Base-by-base conservation (phyloP, 2,888 invertebrate species). In the Halocaridina rubra region DNA sequence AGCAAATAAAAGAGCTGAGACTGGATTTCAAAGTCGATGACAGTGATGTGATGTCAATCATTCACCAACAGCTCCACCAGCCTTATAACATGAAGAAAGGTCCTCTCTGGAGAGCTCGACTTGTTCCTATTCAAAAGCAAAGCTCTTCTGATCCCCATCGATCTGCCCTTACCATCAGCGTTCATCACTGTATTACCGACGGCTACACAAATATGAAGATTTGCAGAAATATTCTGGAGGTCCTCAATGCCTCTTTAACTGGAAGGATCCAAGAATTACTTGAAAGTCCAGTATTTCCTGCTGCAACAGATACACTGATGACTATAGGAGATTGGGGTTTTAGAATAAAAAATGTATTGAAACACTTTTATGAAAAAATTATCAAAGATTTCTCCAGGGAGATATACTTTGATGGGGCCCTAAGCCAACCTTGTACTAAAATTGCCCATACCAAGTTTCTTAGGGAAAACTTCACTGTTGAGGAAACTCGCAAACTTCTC, bases 121-220 rank as follows among this genome's bases (percentile, higher is more conserved):
- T 71, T n/a, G 61, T 32, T 19, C 33, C 29, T 13, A n/a, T n/a
- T n/a, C n/a, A n/a, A n/a, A n/a, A n/a, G n/a, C n/a, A n/a, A n/a
- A n/a, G n/a, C n/a, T n/a, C n/a, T 46, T 57, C 57, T 53, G 39
- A 79, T 22, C 32, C 39, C 27, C 57, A 72, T n/a, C 16, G 29
- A 32, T 59, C 78, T 16, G 53, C 71, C 16, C 46, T 86, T 22
- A 80, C 80, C 10, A 61, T 82, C 27, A 75, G 81, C 7, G 24
- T 86, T 16, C 84, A 80, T 16, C 86, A 86, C 33, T 57, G 22
- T 19, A 80, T 86, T 30, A 76, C 76, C 1, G 86, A 86, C 29
- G 82, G 81, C 13, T 69, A 80, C n/a, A 84, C 86, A 4, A 86
- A 86, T 61, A 32, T 86, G 39, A 29, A 71, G 24, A 32, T 86